These are phyloP conservation scores for Agraylea sexmaculata DNA, from an alignment of 1,140 invertebrate species.

Conservation along the genomic window DNA sequence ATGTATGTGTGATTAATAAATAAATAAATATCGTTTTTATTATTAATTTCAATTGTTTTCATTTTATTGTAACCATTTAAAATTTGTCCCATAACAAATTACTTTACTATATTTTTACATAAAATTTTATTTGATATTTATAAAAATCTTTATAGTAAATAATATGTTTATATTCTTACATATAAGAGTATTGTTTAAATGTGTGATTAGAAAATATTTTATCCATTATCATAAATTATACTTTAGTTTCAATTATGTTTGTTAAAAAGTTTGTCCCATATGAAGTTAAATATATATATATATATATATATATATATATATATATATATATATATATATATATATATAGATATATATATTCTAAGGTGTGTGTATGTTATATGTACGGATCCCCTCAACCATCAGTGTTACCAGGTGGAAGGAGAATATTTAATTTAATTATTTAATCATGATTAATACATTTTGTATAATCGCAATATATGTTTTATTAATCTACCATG, in stretches of 20 bases:
- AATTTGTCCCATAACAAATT: not conserved
- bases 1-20: not conserved
- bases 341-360: no score
- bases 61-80: not conserved
- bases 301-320: no score
- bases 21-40: not conserved
- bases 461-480: no score
- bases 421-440: no score
- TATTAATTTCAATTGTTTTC: not conserved
- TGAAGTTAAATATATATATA: no score
- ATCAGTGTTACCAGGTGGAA: no score
- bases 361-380: no score
- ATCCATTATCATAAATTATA: not conserved
- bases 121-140: not conserved
- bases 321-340: no score
- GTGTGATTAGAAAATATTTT: not conserved
- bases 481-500: no score
- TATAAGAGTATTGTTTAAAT: not conserved
- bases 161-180: not conserved
- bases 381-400: no score
- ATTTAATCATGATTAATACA: no score
- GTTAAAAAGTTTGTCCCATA: not conserved
- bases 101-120: not conserved
- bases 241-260: not conserved
- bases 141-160: not conserved